Percentiles rank a stretch among this genome's conserved stretches.
Conservation (phyloP, 2,888 invertebrate genomes). For the Aethes cnicana region DNA sequence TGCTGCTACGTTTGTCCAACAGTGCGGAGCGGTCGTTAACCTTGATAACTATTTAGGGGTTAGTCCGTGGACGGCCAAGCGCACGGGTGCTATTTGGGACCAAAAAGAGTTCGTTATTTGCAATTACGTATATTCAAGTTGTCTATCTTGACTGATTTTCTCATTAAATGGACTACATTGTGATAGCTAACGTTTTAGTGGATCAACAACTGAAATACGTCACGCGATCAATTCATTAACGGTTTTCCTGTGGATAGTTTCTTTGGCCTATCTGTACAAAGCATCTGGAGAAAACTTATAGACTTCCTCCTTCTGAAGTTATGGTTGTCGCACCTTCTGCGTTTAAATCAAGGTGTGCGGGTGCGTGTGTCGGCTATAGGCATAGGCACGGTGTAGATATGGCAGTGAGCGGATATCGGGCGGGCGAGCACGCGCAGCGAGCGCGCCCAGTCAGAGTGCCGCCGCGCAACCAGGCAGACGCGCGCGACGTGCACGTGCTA, state of each 20-base stretch:
- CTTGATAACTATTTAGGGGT: slow-evolving; percentile 68
- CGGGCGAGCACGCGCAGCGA: slow-evolving; percentile 73
- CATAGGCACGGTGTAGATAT: slow-evolving; percentile 56
- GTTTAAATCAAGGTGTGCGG: slow-evolving; percentile 72
- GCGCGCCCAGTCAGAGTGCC: slow-evolving; percentile 82
- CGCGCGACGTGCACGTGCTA: slow-evolving; percentile 71
- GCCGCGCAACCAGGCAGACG: slow-evolving; percentile 80
- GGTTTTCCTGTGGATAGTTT: slow-evolving; percentile 23
- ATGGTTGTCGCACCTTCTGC: slow-evolving; percentile 47
- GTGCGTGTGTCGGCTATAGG: slow-evolving; percentile 42
- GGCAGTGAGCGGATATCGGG: slow-evolving; percentile 72
- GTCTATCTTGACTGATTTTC: too few relatives aligned
- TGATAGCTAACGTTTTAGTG: neutral
- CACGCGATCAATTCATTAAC: slow-evolving; percentile 11
- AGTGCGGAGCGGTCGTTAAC: slow-evolving; percentile 66
- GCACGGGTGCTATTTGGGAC: neutral
- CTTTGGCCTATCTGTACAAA: slow-evolving; percentile 26
- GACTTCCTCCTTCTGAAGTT: slow-evolving; percentile 33
- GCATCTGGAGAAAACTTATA: slow-evolving; percentile 36
- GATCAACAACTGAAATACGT: slow-evolving; percentile 37
- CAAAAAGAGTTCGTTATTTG: slow-evolving; percentile 1
- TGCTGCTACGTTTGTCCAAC: slow-evolving; percentile 59
- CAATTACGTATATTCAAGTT: too few relatives aligned
- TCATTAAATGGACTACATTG: neutral
- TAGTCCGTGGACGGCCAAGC: slow-evolving; percentile 31